Evolutionary conservation across 1,140 invertebrate genomes (phyloP).

Genomic region (Apis florea): DNA sequence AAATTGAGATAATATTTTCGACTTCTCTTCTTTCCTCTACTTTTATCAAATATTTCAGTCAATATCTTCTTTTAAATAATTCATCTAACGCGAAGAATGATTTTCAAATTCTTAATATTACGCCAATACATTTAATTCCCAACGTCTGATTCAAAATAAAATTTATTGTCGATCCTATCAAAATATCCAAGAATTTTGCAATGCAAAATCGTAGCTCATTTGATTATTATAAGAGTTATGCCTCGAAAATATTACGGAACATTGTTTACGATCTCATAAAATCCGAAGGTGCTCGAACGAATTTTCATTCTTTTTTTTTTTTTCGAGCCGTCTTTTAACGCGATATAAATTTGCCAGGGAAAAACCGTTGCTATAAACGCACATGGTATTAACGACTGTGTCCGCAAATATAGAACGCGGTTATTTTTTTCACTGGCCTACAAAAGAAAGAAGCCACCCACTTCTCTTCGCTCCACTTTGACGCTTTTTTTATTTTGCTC

Average conservation of each 20-base stretch:
- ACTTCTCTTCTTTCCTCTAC: no score
- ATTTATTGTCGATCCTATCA: no score
- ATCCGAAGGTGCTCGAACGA: background rate
- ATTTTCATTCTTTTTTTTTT: background rate
- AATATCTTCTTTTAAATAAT: no score
- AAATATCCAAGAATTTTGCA: no score
- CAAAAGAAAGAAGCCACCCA: conserved; percentile 2
- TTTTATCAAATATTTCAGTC: no score
- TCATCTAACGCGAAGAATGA: no score
- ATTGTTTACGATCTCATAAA: background rate
- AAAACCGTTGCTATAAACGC: background rate
- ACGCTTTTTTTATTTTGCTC: background rate
- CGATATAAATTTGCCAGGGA: background rate
- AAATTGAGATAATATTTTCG: no score
- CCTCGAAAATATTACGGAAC: background rate
- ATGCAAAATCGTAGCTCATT: no score
- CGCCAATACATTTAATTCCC: no score
- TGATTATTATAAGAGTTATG: no score
- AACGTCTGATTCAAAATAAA: no score
- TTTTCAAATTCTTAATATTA: no score
- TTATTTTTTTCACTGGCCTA: conserved; percentile 10
- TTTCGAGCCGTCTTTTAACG: background rate
- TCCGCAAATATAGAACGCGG: background rate
- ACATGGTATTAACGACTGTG: background rate
- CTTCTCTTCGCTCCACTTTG: background rate